Conservation (phyloP, 1,140 invertebrate species). For the Sminthurides bifidus region DNA sequence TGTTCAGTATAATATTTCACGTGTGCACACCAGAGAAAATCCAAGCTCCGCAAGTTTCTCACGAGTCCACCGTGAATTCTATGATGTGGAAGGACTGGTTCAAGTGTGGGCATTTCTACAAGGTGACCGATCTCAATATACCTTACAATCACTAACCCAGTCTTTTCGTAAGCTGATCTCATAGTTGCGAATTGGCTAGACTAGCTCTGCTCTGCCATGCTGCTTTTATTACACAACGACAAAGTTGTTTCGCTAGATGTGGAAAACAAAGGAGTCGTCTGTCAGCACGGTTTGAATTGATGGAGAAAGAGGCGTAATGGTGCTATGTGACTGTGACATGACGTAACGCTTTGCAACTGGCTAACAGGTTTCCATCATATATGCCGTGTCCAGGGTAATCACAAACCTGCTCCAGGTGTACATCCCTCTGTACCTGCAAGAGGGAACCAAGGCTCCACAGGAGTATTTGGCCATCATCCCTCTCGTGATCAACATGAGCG, state of each 20-base stretch:
- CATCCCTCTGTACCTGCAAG: not conserved
- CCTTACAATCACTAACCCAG: not conserved
- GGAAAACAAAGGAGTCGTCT: too few relatives aligned
- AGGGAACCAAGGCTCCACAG: not conserved
- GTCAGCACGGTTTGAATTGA: too few relatives aligned
- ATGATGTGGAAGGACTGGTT: conserved; percentile 4
- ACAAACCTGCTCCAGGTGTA: not conserved
- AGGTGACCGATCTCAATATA: not conserved
- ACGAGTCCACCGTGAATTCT: not conserved
- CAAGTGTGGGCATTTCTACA: not conserved
- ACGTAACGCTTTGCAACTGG: too few relatives aligned
- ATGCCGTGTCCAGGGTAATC: not conserved
- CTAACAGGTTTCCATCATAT: not conserved
- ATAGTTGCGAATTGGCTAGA: not conserved
- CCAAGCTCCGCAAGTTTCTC: not conserved
- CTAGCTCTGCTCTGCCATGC: too few relatives aligned
- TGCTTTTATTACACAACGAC: too few relatives aligned
- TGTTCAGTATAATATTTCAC: not conserved
- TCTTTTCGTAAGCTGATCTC: not conserved
- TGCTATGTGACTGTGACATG: too few relatives aligned
- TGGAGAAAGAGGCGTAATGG: not conserved
- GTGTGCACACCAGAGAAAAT: not conserved
- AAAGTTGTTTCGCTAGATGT: too few relatives aligned
- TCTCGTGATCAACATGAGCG: not conserved
- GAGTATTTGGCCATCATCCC: not conserved